Evolutionary conservation across 2,113 vertebrate species (phyloP).

Genomic region (Fulmarus glacialis): DNA sequence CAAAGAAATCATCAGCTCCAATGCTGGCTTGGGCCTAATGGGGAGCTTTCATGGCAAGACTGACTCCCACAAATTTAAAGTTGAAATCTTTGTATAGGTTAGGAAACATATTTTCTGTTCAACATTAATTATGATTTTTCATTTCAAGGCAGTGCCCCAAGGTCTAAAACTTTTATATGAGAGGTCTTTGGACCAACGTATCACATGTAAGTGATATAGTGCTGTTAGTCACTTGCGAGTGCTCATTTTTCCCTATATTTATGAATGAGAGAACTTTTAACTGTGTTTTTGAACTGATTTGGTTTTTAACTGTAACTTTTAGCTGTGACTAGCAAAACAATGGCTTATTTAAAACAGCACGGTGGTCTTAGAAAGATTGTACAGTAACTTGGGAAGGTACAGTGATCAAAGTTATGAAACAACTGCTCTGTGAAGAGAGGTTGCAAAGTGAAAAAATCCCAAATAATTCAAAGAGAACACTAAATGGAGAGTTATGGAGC

Average conservation of each 20-base stretch:
- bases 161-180: not conserved
- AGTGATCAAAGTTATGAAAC: not conserved
- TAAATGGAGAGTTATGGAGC: not conserved
- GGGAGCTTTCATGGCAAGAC: not conserved
- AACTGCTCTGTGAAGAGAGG: slow-evolving; percentile 50
- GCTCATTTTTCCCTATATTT: not conserved
- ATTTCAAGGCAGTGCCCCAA: not conserved
- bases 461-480: not conserved
- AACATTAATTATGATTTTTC: not conserved
- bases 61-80: not conserved
- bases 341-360: not conserved
- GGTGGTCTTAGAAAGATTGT: not conserved
- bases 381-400: slow-evolving; percentile 18
- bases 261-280: not conserved
- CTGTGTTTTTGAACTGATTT: not conserved
- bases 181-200: not conserved
- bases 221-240: not conserved
- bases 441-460: no score
- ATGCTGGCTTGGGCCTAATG: not conserved
- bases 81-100: not conserved
- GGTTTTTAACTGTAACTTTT: not conserved
- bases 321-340: not conserved
- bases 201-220: not conserved
- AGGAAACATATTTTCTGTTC: not conserved
- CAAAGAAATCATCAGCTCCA: not conserved